Evolutionary conservation across 2,797 vertebrate genomes (phyloP).

Genomic region (Falco concolor): DNA sequence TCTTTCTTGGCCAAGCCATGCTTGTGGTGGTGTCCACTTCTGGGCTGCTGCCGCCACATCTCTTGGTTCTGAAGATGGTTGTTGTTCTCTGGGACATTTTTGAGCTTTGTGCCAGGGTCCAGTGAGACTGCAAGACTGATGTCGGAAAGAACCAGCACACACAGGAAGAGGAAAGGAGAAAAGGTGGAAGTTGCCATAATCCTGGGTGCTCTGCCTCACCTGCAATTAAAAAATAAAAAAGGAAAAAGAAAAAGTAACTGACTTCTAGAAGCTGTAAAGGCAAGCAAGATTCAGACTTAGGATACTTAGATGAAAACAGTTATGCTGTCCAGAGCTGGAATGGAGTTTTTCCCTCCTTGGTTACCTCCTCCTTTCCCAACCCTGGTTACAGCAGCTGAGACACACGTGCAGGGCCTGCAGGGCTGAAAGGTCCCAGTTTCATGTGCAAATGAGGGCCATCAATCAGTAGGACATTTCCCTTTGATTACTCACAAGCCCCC

Average conservation of each 20-base stretch:
- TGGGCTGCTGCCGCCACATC: constrained; percentile 59
- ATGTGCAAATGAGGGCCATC: constrained; percentile 64
- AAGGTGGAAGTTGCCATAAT: constrained; percentile 52
- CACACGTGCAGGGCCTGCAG: constrained; percentile 8
- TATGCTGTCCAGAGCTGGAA: background rate
- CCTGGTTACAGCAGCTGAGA: constrained; percentile 1
- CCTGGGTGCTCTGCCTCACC: constrained; percentile 16
- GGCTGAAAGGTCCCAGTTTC: constrained; percentile 24
- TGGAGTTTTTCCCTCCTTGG: background rate
- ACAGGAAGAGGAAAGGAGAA: constrained; percentile 31
- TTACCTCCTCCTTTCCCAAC: background rate
- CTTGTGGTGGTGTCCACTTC: constrained; percentile 58
- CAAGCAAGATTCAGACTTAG: background rate
- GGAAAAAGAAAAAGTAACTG: background rate
- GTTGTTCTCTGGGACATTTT: constrained; percentile 54
- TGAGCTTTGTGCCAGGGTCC: constrained; percentile 32
- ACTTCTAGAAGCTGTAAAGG: background rate
- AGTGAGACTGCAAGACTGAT: constrained; percentile 27
- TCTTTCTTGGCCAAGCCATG: constrained; percentile 69
- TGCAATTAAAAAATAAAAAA: background rate
- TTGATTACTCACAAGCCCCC: constrained; percentile 16
- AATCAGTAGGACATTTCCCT: constrained; percentile 33
- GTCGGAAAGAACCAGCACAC: constrained; percentile 37
- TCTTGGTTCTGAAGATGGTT: constrained; percentile 76
- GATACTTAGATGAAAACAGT: background rate